Conservation (phyloP, 2,888 invertebrate genomes). For the Choristoneura rosaceana region DNA sequence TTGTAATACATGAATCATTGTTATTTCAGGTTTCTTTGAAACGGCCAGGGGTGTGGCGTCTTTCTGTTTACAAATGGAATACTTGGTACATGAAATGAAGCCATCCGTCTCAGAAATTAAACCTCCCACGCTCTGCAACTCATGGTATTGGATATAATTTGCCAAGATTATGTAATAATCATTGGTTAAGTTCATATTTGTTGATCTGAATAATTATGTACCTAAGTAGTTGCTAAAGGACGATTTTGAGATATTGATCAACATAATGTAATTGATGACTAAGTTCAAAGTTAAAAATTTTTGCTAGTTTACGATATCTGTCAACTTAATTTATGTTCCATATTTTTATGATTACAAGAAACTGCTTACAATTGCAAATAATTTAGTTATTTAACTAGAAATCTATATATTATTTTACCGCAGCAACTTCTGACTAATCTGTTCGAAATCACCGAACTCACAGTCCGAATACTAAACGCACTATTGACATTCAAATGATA, state of each 20-base stretch:
- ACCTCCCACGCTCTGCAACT: slow-evolving; percentile 28
- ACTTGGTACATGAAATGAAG: slow-evolving; percentile 8
- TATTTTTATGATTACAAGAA: not conserved
- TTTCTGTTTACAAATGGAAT: not conserved
- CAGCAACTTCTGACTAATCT: slow-evolving; percentile 51
- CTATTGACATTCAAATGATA: slow-evolving; percentile 72
- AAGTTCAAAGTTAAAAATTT: not conserved
- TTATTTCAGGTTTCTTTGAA: slow-evolving; percentile 1
- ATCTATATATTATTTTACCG: slow-evolving; percentile 9
- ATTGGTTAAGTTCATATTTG: not conserved
- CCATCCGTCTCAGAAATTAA: slow-evolving; percentile 27
- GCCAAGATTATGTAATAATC: no score
- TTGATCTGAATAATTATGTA: no score
- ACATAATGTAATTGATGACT: not conserved
- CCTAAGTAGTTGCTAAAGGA: no score
- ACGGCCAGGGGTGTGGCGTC: not conserved
- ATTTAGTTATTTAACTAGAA: not conserved
- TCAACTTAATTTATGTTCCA: no score
- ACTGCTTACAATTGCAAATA: not conserved
- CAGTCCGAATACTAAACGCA: slow-evolving; percentile 64
- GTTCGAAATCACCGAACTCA: slow-evolving; percentile 56
- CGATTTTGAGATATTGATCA: not conserved
- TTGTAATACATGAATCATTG: slow-evolving; percentile 11
- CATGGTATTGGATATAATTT: not conserved
- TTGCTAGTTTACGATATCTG: not conserved